phyloP scores from a whole-genome alignment of 2,888 invertebrate genomes.

The Sepioteuthis lessoniana region DNA sequence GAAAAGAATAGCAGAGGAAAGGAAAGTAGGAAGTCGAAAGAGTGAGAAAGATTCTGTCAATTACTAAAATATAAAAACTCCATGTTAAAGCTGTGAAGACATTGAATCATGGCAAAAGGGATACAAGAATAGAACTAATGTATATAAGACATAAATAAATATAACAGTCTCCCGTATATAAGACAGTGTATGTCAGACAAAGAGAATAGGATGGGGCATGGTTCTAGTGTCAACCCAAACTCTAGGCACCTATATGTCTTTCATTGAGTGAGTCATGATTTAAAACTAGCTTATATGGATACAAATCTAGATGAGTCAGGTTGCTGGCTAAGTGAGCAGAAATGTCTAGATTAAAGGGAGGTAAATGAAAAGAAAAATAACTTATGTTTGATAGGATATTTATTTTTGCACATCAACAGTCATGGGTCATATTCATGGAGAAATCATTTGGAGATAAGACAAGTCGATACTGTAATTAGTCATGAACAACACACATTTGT shows the following conservation, averaged over 20 bases:
- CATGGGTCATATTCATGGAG: not conserved
- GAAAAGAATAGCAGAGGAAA: too few species aligned
- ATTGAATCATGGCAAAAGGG: not conserved
- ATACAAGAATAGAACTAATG: not conserved
- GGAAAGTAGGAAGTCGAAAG: not conserved
- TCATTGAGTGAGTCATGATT: not conserved
- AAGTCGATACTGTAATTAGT: too few species aligned
- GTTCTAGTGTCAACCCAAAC: not conserved
- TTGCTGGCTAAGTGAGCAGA: not conserved
- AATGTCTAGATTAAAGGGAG: not conserved
- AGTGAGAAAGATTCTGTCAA: not conserved
- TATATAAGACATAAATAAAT: not conserved
- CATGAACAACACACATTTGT: too few species aligned
- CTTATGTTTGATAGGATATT: not conserved
- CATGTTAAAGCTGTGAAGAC: not conserved
- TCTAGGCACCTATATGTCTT: not conserved
- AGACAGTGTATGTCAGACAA: not conserved
- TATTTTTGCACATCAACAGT: not conserved
- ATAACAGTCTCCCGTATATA: not conserved
- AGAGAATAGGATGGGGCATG: not conserved
- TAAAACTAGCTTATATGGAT: not conserved
- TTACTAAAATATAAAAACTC: not conserved
- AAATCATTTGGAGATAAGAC: too few species aligned
- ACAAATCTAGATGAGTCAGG: not conserved
- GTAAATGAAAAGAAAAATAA: not conserved